These are phyloP conservation scores for Perca fluviatilis DNA, from an alignment of 2,113 vertebrate genomes.

Conservation along the genomic window DNA sequence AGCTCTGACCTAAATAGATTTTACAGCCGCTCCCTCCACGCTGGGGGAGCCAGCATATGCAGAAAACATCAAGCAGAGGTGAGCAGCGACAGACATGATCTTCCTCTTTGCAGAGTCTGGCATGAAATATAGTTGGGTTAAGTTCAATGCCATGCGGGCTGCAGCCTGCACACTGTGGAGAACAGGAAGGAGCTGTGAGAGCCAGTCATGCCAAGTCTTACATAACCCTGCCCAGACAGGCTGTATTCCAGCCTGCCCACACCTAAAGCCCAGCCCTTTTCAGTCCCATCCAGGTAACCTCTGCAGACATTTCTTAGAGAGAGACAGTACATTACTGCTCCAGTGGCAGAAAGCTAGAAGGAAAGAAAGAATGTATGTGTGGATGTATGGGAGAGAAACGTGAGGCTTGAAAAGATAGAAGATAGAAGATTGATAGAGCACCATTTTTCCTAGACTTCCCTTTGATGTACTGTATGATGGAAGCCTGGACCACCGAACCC, in stretches of 20 bases:
- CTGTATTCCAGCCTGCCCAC: conserved; percentile 18
- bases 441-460: conserved; percentile 50
- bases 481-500: conserved; percentile 34
- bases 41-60: conserved; percentile 68
- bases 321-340: background rate
- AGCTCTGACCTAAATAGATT: conserved; percentile 81
- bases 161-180: conserved; percentile 31
- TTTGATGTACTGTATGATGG: conserved; percentile 63
- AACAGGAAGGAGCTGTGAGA: conserved; percentile 23
- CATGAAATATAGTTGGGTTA: conserved; percentile 46
- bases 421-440: conserved; percentile 44
- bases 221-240: conserved; percentile 53
- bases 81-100: conserved; percentile 60
- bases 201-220: conserved; percentile 46
- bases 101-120: conserved; percentile 46
- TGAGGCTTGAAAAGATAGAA: background rate
- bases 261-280: conserved; percentile 3
- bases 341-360: background rate
- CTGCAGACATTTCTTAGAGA: background rate
- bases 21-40: conserved; percentile 67
- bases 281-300: conserved; percentile 31
- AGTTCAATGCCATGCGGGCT: conserved; percentile 59
- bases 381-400: conserved; percentile 11
- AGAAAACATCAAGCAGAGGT: conserved; percentile 73
- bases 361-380: background rate